These are phyloP conservation scores for Neosilurus hyrtlii DNA, from an alignment of 2,797 vertebrate genomes.

Conservation along the genomic window DNA sequence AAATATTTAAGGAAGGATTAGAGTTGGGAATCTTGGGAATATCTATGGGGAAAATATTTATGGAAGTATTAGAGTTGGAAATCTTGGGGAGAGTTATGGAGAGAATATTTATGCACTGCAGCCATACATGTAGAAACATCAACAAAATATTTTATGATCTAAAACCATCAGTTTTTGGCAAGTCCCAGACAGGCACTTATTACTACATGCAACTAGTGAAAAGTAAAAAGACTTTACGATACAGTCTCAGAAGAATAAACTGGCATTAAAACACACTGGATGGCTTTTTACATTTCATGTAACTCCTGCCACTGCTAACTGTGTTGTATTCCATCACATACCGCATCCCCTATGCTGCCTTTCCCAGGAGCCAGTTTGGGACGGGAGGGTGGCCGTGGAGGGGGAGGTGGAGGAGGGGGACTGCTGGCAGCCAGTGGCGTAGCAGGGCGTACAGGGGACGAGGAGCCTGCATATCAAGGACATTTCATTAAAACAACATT, in stretches of 20 bases:
- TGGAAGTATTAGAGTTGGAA: no score
- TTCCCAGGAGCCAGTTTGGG: conserved; percentile 93
- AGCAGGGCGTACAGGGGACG: conserved; percentile 84
- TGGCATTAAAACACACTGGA: background rate
- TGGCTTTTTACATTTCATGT: background rate
- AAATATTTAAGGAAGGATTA: background rate
- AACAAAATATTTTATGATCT: no score
- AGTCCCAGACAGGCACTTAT: background rate
- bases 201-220: background rate
- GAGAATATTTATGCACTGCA: no score
- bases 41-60: no score
- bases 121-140: background rate
- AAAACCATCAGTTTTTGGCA: background rate
- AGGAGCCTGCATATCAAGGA: conserved; percentile 76
- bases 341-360: conserved; percentile 79
- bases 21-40: no score
- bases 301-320: background rate
- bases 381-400: conserved; percentile 86
- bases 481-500: conserved; percentile 41
- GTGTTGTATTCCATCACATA: conserved; percentile 66
- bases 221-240: background rate
- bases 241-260: background rate
- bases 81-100: no score
- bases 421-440: conserved; percentile 81
- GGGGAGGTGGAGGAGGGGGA: conserved; percentile 84